Base-by-base conservation (phyloP, 2,888 invertebrate genomes). In the Willowsia nigromaculata region DNA sequence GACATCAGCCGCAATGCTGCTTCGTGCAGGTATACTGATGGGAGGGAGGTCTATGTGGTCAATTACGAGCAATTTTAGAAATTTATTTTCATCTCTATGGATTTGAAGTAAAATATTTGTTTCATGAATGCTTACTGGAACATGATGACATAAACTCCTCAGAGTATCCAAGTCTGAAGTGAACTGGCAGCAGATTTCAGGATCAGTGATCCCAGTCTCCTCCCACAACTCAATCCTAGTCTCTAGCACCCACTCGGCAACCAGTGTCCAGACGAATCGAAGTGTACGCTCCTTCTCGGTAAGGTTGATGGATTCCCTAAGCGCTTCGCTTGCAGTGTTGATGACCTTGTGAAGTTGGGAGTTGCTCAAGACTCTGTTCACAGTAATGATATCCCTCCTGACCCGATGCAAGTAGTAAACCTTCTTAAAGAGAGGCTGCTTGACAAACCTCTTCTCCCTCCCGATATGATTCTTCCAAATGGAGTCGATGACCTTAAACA, bases 181-280 rank as follows among this genome's bases (percentile, higher is more conserved):
- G 94, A 98, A 99, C 74, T 92, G 90, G 91, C 96, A 96, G 81
- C 96, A 95, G 65, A 98, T 95, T 92, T 96, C 96, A 18, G 95
- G 94, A 86, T 93, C 94, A 85, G 94, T 93, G 89, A 94, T 94
- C 0, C 93, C 93, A 71, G 94, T 93, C 92, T 95, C 95, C 94
- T 98, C 97, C 99, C 99, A 99, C 90, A 98, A 94, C 1, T 96
- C 96, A 4, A 98, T 97, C 90, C 99, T 96, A 0, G 98, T 97
- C 93, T 98, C 98, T 93, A 99, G 94, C 92, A 99, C 94, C 99
- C 99, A 99, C 94, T 99, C 99, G 93, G 97, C 98, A 91, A 98
- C 96, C 93, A 99, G 95, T 92, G 99, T 95, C 94, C 99, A 98
- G 93, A 97, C 96, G 91, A 97, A 95, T 98, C 99, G 94, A 65